phyloP scores from a whole-genome alignment of 1,140 invertebrate species.

The Lordiphosa collinella region DNA sequence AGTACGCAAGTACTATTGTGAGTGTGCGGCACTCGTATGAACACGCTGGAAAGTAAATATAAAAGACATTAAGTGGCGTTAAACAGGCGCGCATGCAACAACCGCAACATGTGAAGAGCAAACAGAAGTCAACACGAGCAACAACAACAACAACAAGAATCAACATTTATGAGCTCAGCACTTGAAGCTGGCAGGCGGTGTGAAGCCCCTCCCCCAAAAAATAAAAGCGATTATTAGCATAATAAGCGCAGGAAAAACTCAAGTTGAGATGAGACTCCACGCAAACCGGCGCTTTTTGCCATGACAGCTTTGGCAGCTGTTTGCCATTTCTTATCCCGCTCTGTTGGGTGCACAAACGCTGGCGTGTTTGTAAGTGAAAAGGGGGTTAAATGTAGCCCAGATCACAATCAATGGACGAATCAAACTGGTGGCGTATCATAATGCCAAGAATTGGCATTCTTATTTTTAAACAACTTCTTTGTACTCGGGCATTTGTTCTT shows the following conservation, averaged over 20 bases:
- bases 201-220: constrained; percentile 15
- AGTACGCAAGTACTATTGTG: constrained; percentile 22
- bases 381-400: too few species aligned
- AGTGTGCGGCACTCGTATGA: constrained; percentile 1
- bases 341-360: not conserved
- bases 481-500: too few species aligned
- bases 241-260: constrained; percentile 23
- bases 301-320: too few species aligned
- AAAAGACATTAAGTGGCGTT: constrained; percentile 74
- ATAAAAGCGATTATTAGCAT: constrained; percentile 43
- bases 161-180: constrained; percentile 14
- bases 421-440: too few species aligned
- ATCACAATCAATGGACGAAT: too few species aligned
- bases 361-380: too few species aligned
- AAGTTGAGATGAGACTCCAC: constrained; percentile 2
- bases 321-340: too few species aligned
- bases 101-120: constrained; percentile 31
- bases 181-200: constrained; percentile 20
- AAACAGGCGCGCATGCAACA: constrained; percentile 60
- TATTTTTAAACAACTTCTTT: too few species aligned
- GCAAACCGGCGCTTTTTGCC: too few species aligned
- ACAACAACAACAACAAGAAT: not conserved
- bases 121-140: constrained; percentile 7
- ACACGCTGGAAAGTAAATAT: constrained; percentile 50
- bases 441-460: too few species aligned